phyloP scores from a whole-genome alignment of 2,888 invertebrate species.

The Minunthozetes semirufus region DNA sequence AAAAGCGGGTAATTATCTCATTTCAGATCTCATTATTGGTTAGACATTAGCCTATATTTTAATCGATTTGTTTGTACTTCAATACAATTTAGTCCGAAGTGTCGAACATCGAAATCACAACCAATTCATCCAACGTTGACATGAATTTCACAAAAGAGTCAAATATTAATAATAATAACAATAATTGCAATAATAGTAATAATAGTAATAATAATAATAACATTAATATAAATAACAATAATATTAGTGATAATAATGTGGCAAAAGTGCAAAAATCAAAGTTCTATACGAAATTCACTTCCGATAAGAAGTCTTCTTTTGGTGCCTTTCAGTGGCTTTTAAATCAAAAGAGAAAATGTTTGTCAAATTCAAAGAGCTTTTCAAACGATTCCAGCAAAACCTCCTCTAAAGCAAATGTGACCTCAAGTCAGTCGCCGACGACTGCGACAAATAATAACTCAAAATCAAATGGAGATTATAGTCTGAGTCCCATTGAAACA shows the following conservation, averaged over 20 bases:
- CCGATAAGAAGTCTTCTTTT: conserved; percentile 12
- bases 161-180: not conserved
- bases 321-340: conserved; percentile 21
- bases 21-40: not conserved
- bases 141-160: not conserved
- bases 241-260: not conserved
- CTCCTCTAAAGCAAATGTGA: not conserved
- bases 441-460: not conserved
- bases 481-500: not conserved
- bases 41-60: not conserved
- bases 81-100: conserved; percentile 11
- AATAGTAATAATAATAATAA: no score
- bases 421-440: not conserved
- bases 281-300: conserved; percentile 1
- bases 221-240: not conserved
- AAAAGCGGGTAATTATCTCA: not conserved
- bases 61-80: conserved; percentile 13
- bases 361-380: conserved; percentile 3
- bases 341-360: conserved; percentile 18
- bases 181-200: conserved; percentile 3
- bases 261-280: conserved; percentile 24
- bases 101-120: not conserved
- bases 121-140: conserved; percentile 21
- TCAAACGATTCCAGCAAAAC: not conserved
- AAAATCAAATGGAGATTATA: not conserved